Conservation (phyloP, 2,113 vertebrate species). For the Regulus satrapa region DNA sequence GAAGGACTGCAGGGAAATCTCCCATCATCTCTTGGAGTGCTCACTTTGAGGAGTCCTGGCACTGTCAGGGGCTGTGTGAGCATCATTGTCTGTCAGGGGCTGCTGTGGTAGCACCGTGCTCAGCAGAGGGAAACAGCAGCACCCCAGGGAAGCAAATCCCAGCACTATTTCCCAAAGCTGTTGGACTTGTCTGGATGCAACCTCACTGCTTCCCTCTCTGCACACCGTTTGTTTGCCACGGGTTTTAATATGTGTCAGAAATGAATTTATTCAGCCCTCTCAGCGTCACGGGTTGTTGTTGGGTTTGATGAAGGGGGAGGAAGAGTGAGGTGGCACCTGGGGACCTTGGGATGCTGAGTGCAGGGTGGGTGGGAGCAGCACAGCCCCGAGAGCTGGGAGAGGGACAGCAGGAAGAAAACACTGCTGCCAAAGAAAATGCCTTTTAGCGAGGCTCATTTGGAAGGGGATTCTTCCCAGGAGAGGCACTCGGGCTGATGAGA, state of each 20-base stretch:
- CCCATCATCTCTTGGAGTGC: not conserved
- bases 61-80: not conserved
- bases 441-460: not conserved
- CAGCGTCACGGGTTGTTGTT: not conserved
- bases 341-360: fast-evolving
- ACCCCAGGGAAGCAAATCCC: not conserved
- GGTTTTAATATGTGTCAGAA: not conserved
- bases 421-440: not conserved
- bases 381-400: not conserved
- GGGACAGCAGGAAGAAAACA: not conserved
- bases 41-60: not conserved
- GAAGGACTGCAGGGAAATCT: not conserved
- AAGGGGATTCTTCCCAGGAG: not conserved
- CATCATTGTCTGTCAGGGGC: not conserved
- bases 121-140: not conserved
- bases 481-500: not conserved
- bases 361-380: not conserved
- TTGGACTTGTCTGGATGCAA: not conserved
- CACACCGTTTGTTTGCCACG: not conserved
- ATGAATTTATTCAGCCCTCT: not conserved
- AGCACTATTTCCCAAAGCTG: slow-evolving; percentile 3
- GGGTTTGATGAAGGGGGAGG: not conserved
- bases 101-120: not conserved
- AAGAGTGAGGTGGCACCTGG: not conserved
- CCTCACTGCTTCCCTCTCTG: not conserved